A percentile compares a stretch with the other conserved stretches of the same genome.
Evolutionary conservation across 2,797 vertebrate genomes (phyloP).

Genomic region (Ambastaia sidthimunki): DNA sequence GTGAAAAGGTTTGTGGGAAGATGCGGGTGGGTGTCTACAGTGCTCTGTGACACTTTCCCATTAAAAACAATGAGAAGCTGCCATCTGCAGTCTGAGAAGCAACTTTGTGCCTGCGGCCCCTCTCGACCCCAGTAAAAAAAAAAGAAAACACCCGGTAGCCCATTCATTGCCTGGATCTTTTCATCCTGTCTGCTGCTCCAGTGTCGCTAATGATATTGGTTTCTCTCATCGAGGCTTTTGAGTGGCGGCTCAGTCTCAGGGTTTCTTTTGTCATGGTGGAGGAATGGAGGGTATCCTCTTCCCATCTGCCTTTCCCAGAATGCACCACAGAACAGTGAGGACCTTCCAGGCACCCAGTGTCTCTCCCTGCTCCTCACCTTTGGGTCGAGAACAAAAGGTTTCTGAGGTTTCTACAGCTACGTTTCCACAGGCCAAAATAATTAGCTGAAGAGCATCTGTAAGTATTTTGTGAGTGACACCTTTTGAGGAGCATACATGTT

Average conservation of each 20-base stretch:
- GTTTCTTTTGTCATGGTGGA: constrained; percentile 70
- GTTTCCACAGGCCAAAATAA: constrained; percentile 44
- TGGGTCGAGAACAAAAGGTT: constrained; percentile 34
- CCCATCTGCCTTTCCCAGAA: constrained; percentile 52
- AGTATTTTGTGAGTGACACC: constrained; percentile 29
- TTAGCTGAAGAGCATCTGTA: constrained; percentile 15
- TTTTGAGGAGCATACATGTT: neutral
- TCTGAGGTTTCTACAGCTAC: constrained; percentile 2
- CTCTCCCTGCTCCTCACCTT: constrained; percentile 46
- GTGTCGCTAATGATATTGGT: constrained; percentile 76
- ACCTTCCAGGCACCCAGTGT: constrained; percentile 29
- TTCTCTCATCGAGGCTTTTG: constrained; percentile 75
- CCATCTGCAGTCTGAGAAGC: constrained; percentile 67
- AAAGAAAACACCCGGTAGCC: constrained; percentile 60
- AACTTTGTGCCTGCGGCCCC: constrained; percentile 56
- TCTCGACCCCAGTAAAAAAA: constrained; percentile 64
- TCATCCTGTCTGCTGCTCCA: constrained; percentile 64
- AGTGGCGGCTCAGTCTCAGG: constrained; percentile 66
- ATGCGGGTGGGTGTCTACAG: constrained; percentile 43
- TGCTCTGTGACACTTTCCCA: constrained; percentile 65
- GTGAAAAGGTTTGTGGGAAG: constrained; percentile 3
- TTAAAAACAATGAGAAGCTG: constrained; percentile 70
- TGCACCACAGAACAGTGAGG: constrained; percentile 45
- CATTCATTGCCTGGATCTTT: constrained; percentile 68
- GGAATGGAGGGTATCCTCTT: constrained; percentile 70